These are phyloP conservation scores for Salarias fasciatus DNA, from an alignment of 2,797 vertebrate species.

Conservation along the genomic window DNA sequence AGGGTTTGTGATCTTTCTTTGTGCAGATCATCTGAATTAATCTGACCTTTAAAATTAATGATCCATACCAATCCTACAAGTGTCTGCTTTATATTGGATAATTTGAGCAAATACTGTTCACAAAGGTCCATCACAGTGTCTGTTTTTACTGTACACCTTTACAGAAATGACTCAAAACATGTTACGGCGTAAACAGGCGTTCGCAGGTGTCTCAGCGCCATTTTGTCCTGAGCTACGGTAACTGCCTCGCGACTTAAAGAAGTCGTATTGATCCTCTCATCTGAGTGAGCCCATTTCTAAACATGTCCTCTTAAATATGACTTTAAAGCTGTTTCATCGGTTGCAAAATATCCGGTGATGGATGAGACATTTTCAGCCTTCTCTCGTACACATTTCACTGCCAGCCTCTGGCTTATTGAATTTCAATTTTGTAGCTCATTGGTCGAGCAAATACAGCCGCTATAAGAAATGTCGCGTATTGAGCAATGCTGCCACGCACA, in stretches of 20 bases:
- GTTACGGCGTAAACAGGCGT: too few species aligned
- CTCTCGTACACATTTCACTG: constrained; percentile 22
- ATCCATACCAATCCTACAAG: too few species aligned
- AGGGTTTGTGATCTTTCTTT: not conserved
- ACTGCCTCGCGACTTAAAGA: not conserved
- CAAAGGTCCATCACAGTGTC: too few species aligned
- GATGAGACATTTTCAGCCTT: not conserved
- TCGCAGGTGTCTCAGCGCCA: too few species aligned
- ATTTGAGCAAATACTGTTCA: too few species aligned
- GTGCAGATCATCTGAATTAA: too few species aligned
- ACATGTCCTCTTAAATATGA: constrained; percentile 8
- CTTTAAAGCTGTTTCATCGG: constrained; percentile 8
- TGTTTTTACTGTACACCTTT: too few species aligned
- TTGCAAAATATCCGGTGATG: constrained; percentile 6
- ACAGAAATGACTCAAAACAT: too few species aligned
- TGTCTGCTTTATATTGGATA: too few species aligned
- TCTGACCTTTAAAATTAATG: too few species aligned
- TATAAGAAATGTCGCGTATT: constrained; percentile 28
- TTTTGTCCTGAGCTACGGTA: too few species aligned
- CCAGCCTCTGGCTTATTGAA: constrained; percentile 25
- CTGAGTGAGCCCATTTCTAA: not conserved
- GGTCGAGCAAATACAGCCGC: constrained; percentile 43
- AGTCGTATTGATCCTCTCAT: not conserved
- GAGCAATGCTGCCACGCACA: constrained; percentile 9
- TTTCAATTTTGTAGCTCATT: constrained; percentile 54